Evolutionary conservation across 2,888 invertebrate genomes (phyloP).

Genomic region (Gastracanthus pulcherrimus): DNA sequence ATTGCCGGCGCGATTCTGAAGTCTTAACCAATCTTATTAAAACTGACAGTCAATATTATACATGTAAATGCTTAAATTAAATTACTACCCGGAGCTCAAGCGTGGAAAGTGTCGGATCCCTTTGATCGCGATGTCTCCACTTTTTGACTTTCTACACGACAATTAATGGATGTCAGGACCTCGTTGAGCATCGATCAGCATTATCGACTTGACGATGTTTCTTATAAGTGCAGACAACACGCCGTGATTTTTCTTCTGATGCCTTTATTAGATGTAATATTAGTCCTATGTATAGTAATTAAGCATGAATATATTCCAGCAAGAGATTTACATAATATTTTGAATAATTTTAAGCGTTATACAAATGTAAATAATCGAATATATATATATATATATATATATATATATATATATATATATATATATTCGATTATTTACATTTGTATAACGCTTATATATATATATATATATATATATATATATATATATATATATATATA

Average conservation of each 20-base stretch:
- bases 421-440: too few relatives aligned
- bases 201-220: slow-evolving; percentile 8
- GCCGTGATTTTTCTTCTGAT: slow-evolving; percentile 13
- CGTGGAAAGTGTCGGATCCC: slow-evolving; percentile 65
- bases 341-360: neutral
- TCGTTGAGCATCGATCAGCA: slow-evolving; percentile 9
- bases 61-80: slow-evolving; percentile 67
- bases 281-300: neutral
- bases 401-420: too few relatives aligned
- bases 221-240: neutral
- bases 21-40: slow-evolving; percentile 69
- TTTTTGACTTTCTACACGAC: slow-evolving; percentile 32
- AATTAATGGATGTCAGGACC: slow-evolving; percentile 9
- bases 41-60: slow-evolving; percentile 67
- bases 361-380: too few relatives aligned
- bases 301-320: neutral
- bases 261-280: neutral
- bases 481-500: too few relatives aligned
- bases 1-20: slow-evolving; percentile 62
- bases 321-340: neutral
- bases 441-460: neutral
- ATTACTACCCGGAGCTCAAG: slow-evolving; percentile 71
- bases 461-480: too few relatives aligned
- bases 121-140: slow-evolving; percentile 62
- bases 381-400: too few relatives aligned